phyloP scores from a whole-genome alignment of 2,888 invertebrate genomes.

The Drosophila meridiana region DNA sequence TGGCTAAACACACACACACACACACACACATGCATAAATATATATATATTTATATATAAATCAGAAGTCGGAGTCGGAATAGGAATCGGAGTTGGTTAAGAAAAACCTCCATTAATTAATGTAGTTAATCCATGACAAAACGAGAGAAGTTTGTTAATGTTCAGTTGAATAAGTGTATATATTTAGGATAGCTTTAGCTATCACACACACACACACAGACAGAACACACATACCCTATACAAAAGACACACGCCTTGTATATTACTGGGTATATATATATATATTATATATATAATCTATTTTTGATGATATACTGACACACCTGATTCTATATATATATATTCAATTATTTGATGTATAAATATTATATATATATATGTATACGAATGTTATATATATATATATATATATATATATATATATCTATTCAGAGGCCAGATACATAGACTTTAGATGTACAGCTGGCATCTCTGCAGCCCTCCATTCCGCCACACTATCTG shows the following conservation, averaged over 20 bases:
- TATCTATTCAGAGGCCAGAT: slow-evolving; percentile 21
- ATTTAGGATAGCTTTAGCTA: slow-evolving; percentile 69
- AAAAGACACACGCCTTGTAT: slow-evolving; percentile 8
- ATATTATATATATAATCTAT: not conserved
- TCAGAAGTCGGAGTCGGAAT: not conserved
- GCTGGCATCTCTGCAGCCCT: not conserved
- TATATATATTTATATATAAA: slow-evolving; percentile 8
- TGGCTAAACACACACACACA: not conserved
- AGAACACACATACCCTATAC: not conserved
- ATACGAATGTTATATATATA: slow-evolving; percentile 1
- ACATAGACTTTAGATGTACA: slow-evolving; percentile 1
- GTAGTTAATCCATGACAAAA: slow-evolving; percentile 25
- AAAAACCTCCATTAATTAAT: slow-evolving; percentile 41
- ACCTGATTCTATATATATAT: not conserved
- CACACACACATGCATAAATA: not conserved
- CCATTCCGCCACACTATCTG: not conserved
- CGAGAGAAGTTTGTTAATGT: slow-evolving; percentile 44
- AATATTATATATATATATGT: not conserved
- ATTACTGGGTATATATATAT: not conserved
- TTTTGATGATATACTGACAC: slow-evolving; percentile 2
- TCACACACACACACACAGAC: not conserved
- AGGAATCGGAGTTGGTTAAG: not conserved
- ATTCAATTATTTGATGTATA: not conserved
- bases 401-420: slow-evolving; percentile 9
- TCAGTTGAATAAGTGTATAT: slow-evolving; percentile 52